These are phyloP conservation scores for Eristalis intricaria DNA, from an alignment of 2,888 invertebrate species.

Conservation along the genomic window DNA sequence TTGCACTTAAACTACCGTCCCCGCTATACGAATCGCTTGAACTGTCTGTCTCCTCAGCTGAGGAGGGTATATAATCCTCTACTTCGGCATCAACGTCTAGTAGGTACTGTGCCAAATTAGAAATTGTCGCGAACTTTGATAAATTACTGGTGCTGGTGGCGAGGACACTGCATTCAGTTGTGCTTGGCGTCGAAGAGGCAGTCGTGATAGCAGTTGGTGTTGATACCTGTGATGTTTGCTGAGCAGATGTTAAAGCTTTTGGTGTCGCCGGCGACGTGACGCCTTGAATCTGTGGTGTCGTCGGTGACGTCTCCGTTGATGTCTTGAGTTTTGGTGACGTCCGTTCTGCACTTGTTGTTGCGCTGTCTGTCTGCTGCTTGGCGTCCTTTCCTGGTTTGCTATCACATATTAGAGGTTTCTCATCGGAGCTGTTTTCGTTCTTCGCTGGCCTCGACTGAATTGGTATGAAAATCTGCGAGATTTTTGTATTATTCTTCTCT, in stretches of 20 bases:
- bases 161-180: slow-evolving; percentile 62
- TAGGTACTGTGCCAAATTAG: slow-evolving; percentile 81
- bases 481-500: slow-evolving; percentile 9
- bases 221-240: slow-evolving; percentile 74
- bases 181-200: slow-evolving; percentile 74
- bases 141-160: slow-evolving; percentile 78
- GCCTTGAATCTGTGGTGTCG: slow-evolving; percentile 73
- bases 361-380: slow-evolving; percentile 10
- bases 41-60: slow-evolving; percentile 78
- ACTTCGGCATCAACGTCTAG: slow-evolving; percentile 81
- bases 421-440: slow-evolving; percentile 21
- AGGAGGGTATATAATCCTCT: slow-evolving; percentile 80
- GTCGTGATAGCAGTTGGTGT: slow-evolving; percentile 57
- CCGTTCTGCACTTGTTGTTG: slow-evolving; percentile 41
- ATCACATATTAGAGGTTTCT: slow-evolving; percentile 23
- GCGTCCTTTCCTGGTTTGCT: slow-evolving; percentile 41
- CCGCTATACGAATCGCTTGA: slow-evolving; percentile 78
- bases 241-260: slow-evolving; percentile 54
- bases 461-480: not conserved
- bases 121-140: slow-evolving; percentile 81
- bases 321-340: slow-evolving; percentile 37
- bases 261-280: slow-evolving; percentile 52
- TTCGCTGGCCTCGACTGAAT: slow-evolving; percentile 28
- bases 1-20: slow-evolving; percentile 78
- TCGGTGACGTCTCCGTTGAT: slow-evolving; percentile 41